These are phyloP conservation scores for Agelaius phoeniceus DNA, from an alignment of 2,113 vertebrate species.

Conservation along the genomic window DNA sequence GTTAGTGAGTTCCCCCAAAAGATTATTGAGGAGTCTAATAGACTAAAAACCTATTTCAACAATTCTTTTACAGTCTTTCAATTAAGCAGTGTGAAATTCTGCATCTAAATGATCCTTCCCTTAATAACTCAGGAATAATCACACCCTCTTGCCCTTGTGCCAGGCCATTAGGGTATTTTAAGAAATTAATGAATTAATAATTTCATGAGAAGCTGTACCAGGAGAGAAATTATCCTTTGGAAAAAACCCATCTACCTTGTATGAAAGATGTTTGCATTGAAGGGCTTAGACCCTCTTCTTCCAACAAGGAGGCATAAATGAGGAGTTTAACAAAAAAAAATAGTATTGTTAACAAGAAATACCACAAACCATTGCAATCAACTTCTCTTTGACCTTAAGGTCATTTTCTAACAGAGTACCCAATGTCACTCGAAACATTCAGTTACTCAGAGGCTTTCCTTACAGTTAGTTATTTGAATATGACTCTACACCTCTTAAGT, in stretches of 20 bases:
- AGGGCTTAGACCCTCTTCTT: neutral
- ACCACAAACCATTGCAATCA: neutral
- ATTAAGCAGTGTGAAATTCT: constrained; percentile 3
- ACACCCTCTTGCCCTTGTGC: neutral
- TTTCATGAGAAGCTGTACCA: neutral
- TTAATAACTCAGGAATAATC: constrained; percentile 12
- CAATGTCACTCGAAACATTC: neutral
- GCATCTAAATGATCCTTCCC: neutral
- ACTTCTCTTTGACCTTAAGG: neutral
- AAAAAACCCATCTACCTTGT: neutral
- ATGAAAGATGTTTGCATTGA: neutral
- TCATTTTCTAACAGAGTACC: neutral
- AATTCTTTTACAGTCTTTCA: constrained; percentile 4
- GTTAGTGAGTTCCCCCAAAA: constrained; percentile 28
- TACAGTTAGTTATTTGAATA: neutral
- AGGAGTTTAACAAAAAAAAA: neutral
- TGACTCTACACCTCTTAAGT: neutral
- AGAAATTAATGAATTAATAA: neutral
- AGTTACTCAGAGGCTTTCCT: neutral
- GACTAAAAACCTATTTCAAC: constrained; percentile 28
- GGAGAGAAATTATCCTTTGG: neutral
- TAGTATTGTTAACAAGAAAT: neutral
- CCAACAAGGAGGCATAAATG: neutral
- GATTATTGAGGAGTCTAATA: constrained; percentile 26
- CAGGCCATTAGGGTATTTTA: neutral